phyloP scores from a whole-genome alignment of 2,113 vertebrate species.

The Sinocyclocheilus anophthalmus region DNA sequence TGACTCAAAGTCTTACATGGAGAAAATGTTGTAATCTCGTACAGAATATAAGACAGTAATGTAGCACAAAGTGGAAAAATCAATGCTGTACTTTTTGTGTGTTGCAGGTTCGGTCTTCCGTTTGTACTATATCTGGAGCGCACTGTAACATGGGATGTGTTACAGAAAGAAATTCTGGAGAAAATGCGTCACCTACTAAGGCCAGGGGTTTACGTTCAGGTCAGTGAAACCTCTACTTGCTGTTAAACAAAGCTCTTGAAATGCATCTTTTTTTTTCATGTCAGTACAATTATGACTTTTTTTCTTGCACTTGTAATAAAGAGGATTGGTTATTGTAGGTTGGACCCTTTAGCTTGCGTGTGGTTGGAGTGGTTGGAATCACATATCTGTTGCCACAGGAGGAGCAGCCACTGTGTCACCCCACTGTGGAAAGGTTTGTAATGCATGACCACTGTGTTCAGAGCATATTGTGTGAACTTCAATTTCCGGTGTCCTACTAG shows the following conservation, averaged over 20 bases:
- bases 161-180: constrained; percentile 98
- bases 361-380: constrained; percentile 95
- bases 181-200: constrained; percentile 97
- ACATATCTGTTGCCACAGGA: constrained; percentile 97
- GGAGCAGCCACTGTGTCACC: constrained; percentile 92
- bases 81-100: constrained; percentile 12
- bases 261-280: no score
- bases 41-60: neutral
- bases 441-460: neutral
- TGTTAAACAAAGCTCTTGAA: neutral
- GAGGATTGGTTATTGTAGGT: constrained; percentile 72
- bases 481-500: neutral
- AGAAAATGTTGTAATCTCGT: neutral
- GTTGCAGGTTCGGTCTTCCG: constrained; percentile 88
- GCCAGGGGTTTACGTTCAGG: constrained; percentile 92
- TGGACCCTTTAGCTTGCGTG: constrained; percentile 93
- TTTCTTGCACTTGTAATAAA: neutral
- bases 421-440: constrained; percentile 91
- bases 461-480: neutral
- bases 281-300: neutral
- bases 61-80: neutral
- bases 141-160: constrained; percentile 91
- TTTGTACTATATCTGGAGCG: constrained; percentile 95
- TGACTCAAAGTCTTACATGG: neutral
- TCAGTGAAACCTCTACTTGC: constrained; percentile 59